These are phyloP conservation scores for Entomyzon cyanotis DNA, from an alignment of 2,113 vertebrate species.

Conservation along the genomic window DNA sequence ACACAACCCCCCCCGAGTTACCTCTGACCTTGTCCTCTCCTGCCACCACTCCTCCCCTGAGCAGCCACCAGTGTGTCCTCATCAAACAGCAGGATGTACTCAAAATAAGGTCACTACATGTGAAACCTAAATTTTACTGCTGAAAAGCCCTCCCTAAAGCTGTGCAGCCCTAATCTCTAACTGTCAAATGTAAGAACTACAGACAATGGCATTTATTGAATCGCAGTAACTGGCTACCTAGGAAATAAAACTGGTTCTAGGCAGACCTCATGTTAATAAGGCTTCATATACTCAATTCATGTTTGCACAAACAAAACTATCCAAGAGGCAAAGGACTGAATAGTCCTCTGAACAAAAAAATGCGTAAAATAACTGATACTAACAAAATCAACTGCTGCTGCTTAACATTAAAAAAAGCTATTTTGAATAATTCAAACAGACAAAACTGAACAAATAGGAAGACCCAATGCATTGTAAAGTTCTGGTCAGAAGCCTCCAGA, in stretches of 20 bases:
- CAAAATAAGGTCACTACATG: not conserved
- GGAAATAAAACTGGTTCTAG: not conserved
- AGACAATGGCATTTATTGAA: not conserved
- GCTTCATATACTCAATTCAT: not conserved
- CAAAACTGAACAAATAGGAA: not conserved
- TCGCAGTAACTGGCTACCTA: not conserved
- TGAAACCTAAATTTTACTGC: not conserved
- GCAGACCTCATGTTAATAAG: not conserved
- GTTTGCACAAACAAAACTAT: not conserved
- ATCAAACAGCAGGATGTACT: not conserved
- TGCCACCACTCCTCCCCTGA: not conserved
- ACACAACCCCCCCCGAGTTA: accelerated
- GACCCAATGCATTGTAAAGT: not conserved
- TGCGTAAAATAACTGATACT: not conserved
- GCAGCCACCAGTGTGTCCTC: not conserved
- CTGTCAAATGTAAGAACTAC: not conserved
- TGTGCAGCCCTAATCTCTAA: not conserved
- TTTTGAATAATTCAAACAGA: not conserved
- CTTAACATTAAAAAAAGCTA: accelerated
- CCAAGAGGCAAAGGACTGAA: not conserved
- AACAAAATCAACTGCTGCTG: not conserved
- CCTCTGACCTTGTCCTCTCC: not conserved
- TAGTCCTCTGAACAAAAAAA: not conserved
- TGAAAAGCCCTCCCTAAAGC: not conserved
- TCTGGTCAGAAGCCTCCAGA: not conserved